phyloP scores from a whole-genome alignment of 2,797 vertebrate genomes.

The Spinus pinus region DNA sequence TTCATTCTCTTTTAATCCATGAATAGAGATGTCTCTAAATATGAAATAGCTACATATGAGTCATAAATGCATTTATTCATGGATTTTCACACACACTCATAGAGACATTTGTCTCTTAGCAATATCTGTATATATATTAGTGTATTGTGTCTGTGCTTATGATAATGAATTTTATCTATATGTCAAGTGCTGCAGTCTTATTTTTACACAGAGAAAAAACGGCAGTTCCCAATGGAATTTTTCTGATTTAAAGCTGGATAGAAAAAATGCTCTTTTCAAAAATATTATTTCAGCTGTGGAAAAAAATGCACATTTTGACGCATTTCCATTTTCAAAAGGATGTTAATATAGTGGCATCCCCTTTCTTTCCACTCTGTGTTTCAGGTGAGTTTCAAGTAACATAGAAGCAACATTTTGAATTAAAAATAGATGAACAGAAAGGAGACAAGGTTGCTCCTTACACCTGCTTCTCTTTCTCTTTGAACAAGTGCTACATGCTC shows the following conservation, averaged over 20 bases:
- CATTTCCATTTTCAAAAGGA: not conserved
- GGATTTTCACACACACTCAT: not conserved
- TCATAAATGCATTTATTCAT: constrained; percentile 22
- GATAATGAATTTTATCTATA: not conserved
- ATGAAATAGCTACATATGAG: not conserved
- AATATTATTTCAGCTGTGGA: not conserved
- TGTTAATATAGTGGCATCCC: not conserved
- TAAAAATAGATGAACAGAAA: not conserved
- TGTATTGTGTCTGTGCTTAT: not conserved
- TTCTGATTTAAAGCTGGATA: not conserved
- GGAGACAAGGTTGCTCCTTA: not conserved
- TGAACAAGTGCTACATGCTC: not conserved
- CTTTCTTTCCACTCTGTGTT: not conserved
- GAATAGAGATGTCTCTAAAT: not conserved
- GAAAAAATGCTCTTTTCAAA: not conserved
- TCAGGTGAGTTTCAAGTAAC: not conserved
- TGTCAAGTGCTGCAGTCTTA: not conserved
- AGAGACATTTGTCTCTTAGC: not conserved
- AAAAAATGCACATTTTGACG: not conserved
- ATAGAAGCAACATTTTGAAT: not conserved
- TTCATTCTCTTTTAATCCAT: not conserved
- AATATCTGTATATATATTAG: not conserved
- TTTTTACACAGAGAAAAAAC: not conserved
- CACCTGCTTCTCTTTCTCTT: not conserved
- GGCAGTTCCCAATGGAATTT: not conserved